phyloP scores from a whole-genome alignment of 1,140 invertebrate genomes.

The Holcopasites calliopsidis region DNA sequence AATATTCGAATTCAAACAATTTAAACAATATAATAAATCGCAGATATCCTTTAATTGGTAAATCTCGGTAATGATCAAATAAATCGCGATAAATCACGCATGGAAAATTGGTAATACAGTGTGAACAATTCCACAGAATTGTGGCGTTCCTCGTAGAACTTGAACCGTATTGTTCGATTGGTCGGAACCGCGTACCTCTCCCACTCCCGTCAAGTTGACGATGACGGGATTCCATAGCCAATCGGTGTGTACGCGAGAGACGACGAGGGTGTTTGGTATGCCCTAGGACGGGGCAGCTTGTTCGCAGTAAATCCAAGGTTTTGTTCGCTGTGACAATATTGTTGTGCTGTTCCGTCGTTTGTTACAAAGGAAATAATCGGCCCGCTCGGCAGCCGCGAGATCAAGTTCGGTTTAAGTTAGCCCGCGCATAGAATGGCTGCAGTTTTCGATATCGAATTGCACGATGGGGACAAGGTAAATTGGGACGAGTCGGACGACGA shows the following conservation, averaged over 20 bases:
- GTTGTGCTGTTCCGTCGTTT: constrained; percentile 12
- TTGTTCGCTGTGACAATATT: constrained; percentile 50
- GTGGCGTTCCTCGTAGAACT: constrained; percentile 6
- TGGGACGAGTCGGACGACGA: constrained; percentile 89
- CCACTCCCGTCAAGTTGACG: constrained; percentile 17
- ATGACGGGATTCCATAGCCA: constrained; percentile 25
- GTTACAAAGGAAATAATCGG: constrained; percentile 19
- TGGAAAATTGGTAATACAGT: constrained; percentile 7
- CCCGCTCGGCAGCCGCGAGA: background rate
- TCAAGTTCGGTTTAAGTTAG: background rate
- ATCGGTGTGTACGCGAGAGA: constrained; percentile 1
- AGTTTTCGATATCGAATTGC: constrained; percentile 93
- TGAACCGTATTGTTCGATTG: constrained; percentile 22
- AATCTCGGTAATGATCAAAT: constrained; percentile 4
- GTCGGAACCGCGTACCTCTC: constrained; percentile 4
- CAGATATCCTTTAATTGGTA: background rate
- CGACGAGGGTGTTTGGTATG: constrained; percentile 47
- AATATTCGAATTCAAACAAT: background rate
- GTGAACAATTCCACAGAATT: constrained; percentile 11
- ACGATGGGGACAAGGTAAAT: constrained; percentile 83
- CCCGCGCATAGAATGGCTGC: constrained; percentile 83
- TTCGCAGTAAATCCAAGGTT: constrained; percentile 47
- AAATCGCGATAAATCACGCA: background rate
- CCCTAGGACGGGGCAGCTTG: constrained; percentile 37
- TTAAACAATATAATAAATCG: background rate